Evolutionary conservation across 2,113 vertebrate species (phyloP).

Genomic region (Hemiprocne comata): DNA sequence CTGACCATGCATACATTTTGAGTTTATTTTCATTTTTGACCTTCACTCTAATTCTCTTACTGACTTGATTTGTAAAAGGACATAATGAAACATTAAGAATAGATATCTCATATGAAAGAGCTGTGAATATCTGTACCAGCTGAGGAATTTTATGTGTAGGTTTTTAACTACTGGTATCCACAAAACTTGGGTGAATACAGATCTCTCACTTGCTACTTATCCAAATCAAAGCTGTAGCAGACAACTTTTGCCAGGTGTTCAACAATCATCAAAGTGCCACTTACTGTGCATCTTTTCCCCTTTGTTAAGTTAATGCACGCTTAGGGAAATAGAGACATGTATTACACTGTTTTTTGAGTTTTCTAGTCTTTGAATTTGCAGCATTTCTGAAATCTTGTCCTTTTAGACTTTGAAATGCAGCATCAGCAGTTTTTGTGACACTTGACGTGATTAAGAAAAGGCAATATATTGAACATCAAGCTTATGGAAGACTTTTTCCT

Average conservation of each 20-base stretch:
- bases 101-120: not conserved
- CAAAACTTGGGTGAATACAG: not conserved
- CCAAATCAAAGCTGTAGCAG: not conserved
- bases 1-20: not conserved
- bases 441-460: not conserved
- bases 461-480: not conserved
- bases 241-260: not conserved
- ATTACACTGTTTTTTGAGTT: not conserved
- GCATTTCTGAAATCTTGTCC: not conserved
- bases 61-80: not conserved
- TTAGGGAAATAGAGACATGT: not conserved
- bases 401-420: not conserved
- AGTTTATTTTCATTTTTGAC: not conserved
- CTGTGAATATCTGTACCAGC: not conserved
- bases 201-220: not conserved
- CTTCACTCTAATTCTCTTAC: not conserved
- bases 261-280: not conserved
- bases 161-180: not conserved
- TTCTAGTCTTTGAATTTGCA: not conserved
- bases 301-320: not conserved
- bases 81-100: not conserved
- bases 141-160: not conserved
- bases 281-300: not conserved
- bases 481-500: not conserved
- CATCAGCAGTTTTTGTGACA: not conserved